Percentiles rank a stretch among this genome's conserved stretches.
phyloP scores from a whole-genome alignment of 2,888 invertebrate genomes.

The Limnephilus auricula region DNA sequence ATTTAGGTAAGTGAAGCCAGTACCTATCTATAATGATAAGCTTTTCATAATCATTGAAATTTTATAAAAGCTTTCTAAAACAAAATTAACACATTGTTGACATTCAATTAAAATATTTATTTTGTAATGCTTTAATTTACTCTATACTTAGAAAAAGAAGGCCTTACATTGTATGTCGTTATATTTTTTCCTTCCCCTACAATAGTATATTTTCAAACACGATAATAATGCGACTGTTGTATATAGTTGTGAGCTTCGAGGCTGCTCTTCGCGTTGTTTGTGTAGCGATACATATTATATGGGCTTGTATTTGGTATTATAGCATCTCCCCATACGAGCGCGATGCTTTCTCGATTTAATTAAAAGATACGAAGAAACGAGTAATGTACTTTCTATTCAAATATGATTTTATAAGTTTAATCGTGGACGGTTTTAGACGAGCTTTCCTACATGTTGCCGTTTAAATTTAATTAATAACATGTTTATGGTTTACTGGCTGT shows the following conservation, averaged over 20 bases:
- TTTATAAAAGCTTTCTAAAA: too few relatives aligned
- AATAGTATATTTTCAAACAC: not conserved
- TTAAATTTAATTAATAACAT: conserved; percentile 18
- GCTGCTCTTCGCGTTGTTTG: not conserved
- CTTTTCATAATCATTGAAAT: too few relatives aligned
- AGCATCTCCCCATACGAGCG: conserved; percentile 29
- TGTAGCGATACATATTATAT: not conserved
- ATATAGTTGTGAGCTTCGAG: not conserved
- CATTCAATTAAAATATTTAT: not conserved
- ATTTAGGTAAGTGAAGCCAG: too few relatives aligned
- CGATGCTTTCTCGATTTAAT: conserved; percentile 53
- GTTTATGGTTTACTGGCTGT: not conserved
- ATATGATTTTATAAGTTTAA: conserved; percentile 34
- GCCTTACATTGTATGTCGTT: not conserved
- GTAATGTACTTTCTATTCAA: conserved; percentile 48
- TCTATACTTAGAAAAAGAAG: not conserved
- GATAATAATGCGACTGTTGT: not conserved
- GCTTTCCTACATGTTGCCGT: not conserved
- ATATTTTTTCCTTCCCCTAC: conserved; percentile 7
- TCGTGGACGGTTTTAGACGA: conserved; percentile 10
- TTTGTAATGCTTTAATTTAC: conserved; percentile 17
- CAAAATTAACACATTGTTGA: not conserved
- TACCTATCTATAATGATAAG: too few relatives aligned
- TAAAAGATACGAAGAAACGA: conserved; percentile 54
- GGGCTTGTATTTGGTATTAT: conserved; percentile 7